phyloP scores from a whole-genome alignment of 2,888 invertebrate species.

The Papilio elwesi region DNA sequence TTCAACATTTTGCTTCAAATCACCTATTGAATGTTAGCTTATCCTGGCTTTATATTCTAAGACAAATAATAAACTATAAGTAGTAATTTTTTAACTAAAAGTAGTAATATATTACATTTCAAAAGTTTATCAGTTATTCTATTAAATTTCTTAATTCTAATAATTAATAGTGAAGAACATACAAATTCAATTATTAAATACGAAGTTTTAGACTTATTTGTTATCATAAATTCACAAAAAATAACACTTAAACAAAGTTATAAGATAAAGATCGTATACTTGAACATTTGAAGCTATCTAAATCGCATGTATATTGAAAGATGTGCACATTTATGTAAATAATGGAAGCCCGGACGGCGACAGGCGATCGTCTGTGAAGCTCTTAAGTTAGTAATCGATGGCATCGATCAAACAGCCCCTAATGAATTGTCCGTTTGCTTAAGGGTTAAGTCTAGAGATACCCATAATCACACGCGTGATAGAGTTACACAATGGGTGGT shows the following conservation, averaged over 20 bases:
- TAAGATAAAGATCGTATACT: conserved; percentile 5
- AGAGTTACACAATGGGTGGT: conserved; percentile 64
- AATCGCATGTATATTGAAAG: conserved; percentile 40
- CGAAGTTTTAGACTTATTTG: background rate
- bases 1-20: background rate
- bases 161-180: background rate
- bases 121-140: too few relatives aligned
- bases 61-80: too few relatives aligned
- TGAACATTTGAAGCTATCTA: background rate
- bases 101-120: too few relatives aligned
- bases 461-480: conserved; percentile 59
- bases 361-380: conserved; percentile 46
- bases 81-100: too few relatives aligned
- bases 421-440: conserved; percentile 69
- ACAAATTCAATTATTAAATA: background rate
- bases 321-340: conserved; percentile 44
- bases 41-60: background rate
- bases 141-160: too few relatives aligned
- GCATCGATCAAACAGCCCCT: conserved; percentile 71
- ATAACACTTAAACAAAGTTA: background rate
- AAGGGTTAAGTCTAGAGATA: conserved; percentile 66
- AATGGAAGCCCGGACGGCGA: conserved; percentile 4
- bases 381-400: conserved; percentile 63
- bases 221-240: background rate
- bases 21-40: background rate